Base-by-base conservation (phyloP, 2,113 vertebrate genomes). In the Erythrocercus mccallii region DNA sequence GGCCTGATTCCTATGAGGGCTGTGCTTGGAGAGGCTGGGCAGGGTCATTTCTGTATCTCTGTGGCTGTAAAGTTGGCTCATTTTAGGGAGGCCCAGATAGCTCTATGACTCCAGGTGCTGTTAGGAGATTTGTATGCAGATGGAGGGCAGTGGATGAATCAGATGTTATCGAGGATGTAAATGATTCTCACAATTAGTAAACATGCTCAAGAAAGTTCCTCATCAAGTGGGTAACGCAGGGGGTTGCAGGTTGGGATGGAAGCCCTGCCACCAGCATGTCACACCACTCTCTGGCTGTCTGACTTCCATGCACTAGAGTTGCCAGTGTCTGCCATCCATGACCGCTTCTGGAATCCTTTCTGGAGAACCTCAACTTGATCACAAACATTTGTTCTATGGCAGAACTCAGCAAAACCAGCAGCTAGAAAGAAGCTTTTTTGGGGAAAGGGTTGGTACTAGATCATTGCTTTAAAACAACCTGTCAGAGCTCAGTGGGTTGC, bases 121-220 rank as follows among this genome's bases (percentile, higher is more conserved):
- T 91, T 54, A 30, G 50, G 62, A 70, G 85, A 68, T 96, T 90
- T 97, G 90, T 90, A 83, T 95, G 95, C 79, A 94, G 92, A 96
- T 92, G 68, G 64, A 90, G 76, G 88, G 50, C 79, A 54, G 58
- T 6, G 5, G 71, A 71, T 94, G 82, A 96, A 84, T 97, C 71
- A 78, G 88, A 54, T 14, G 2, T 76, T 93, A 94, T 81, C 5
- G 0, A 65, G 86, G 76, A 92, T 71, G 93, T 90, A 86, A 94
- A 86, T 90, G 51, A 93, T 69, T 93, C 82, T 68, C 72, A 68
- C 72, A 71, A 65, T 81, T 90, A 86, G 88, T 88, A 95, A 97
- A 92, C 85, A 95, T 2, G 20, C 51, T 81, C 30, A 83, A 95
- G 88, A 92, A 90, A 93, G 76, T 73, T 86, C 24, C 37, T 94